Evolutionary conservation across 30 jellyfish, hydroid and myxozoan genomes (phyloP), one percentile per base, ranked within the genome.

Genomic region (Morbakka virulenta): DNA sequence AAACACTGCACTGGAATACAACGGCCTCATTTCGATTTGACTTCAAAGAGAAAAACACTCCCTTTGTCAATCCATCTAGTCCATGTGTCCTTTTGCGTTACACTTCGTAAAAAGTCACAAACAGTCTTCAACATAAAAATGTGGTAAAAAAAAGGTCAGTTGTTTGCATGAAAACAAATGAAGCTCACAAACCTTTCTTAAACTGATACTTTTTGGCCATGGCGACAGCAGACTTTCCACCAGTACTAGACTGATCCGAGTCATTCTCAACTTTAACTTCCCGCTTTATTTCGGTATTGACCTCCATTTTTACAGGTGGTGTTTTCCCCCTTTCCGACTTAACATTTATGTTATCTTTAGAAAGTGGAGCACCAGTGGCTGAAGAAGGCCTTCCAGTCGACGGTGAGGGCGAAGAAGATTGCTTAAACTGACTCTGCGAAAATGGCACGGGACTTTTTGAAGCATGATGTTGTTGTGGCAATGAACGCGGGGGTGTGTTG

Each of bases 141-240:
- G n/a, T n/a, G n/a, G n/a, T n/a, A n/a, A n/a, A n/a, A 34, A 0
- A 11, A 66, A 20, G 35, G 12, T 49, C 3, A 0, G 14, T 12
- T 20, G 4, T 28, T 2, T 28, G 20, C 35, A 6, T 4, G 2
- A 1, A 21, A 11, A 25, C 13, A n/a, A 4, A 75, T 21, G 52
- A 32, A 28, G 2, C n/a, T n/a, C 20, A 26, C 49, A 11, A 2
- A 84, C 95, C 76, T 76, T 84, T 84, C 67, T 84, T 84, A 35
- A 84, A 62, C 2, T 89, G 95, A 72, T 32, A 84, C 64, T 84
- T 84, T 70, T 75, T 30, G 21, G 62, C 87, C 65, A n/a, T n/a
- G n/a, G n/a, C n/a, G n/a, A n/a, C n/a, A n/a, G n/a, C n/a, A 6
- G 57, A 41, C 9, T 17, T 17, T 6, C 57, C 57, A 41, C 9